Evolutionary conservation across 2,888 invertebrate species (phyloP).

Genomic region (Meliscaeva auricollis): DNA sequence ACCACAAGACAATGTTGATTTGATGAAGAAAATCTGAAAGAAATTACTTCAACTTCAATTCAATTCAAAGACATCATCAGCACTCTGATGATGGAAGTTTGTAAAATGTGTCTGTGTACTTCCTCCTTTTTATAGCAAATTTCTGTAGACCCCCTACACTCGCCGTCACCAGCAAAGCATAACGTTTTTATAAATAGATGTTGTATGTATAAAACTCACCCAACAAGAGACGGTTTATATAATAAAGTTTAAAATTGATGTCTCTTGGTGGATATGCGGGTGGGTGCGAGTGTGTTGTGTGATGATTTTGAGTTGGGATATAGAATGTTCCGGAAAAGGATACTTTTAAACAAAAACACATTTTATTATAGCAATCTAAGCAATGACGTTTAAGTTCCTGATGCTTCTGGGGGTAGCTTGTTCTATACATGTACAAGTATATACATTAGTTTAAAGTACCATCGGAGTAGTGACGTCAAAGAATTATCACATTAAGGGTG

Average conservation of each 20-base stretch:
- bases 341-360: constrained; percentile 16
- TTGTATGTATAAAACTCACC: constrained; percentile 30
- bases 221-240: constrained; percentile 6
- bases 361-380: constrained; percentile 56
- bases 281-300: not conserved
- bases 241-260: constrained; percentile 55
- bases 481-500: constrained; percentile 36
- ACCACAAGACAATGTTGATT: not conserved
- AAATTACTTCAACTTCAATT: constrained; percentile 46
- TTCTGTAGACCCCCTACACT: not conserved
- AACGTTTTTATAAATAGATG: not conserved
- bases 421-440: not conserved
- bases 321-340: constrained; percentile 8
- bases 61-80: constrained; percentile 35
- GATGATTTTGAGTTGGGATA: constrained; percentile 16
- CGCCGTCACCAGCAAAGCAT: not conserved
- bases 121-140: not conserved
- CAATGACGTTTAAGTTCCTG: constrained; percentile 40
- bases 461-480: constrained; percentile 49
- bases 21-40: constrained; percentile 28
- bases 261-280: constrained; percentile 24
- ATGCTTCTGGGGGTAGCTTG: not conserved
- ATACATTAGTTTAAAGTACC: constrained; percentile 1
- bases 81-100: not conserved
- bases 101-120: not conserved